Evolutionary conservation across 92 coral and sea anemone genomes (phyloP), one percentile per base, ranked within the genome.

Genomic region (Zoanthus solanderi): DNA sequence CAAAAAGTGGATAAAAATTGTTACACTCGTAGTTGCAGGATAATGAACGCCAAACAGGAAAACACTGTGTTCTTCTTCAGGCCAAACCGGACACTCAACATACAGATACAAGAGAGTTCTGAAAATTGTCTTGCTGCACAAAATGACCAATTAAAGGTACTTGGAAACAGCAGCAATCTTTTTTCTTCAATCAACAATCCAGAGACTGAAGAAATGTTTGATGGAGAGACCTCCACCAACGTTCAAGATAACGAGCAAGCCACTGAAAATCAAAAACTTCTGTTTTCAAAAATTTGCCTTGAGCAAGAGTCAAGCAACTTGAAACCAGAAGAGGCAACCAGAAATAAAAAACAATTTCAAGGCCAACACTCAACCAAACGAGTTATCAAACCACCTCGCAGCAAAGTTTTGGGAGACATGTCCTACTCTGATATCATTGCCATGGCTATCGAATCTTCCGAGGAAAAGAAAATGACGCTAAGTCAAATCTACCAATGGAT

Each of bases 341-440:
- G 3, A 4, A 30, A 30, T 72, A 7, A 16, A 7, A 72, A 13
- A 15, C 3, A 0, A 17, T 2, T 60, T 30, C 76, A 32, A 7
- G 32, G 76, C 11, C 34, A 72, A 28, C 53, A 44, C 29, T 73
- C 15, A 0, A 78, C 8, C 54, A 78, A 28, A 30, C 32, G 71
- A 57, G 48, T 31, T 16, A 3, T 60, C 1, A 34, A 69, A 57
- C 83, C 83, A 47, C 83, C 83, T 32, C 68, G 71, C 83, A 56
- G 69, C 16, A 78, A 78, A 78, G 83, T 78, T 54, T 31, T 78
- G 68, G 83, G 83, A 1, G 83, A 78, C n/a, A 56, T 78, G 83
- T 78, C 83, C 29, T 78, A 78, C 29, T 78, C 83, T 13, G 83
- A 78, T 34, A 78, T 78, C 0, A 78, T 78, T 78, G 83, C 48